A percentile compares a stretch with the other conserved stretches of the same genome.
Conservation (phyloP, 2,888 invertebrate genomes). For the Hipparchia sbordonii region DNA sequence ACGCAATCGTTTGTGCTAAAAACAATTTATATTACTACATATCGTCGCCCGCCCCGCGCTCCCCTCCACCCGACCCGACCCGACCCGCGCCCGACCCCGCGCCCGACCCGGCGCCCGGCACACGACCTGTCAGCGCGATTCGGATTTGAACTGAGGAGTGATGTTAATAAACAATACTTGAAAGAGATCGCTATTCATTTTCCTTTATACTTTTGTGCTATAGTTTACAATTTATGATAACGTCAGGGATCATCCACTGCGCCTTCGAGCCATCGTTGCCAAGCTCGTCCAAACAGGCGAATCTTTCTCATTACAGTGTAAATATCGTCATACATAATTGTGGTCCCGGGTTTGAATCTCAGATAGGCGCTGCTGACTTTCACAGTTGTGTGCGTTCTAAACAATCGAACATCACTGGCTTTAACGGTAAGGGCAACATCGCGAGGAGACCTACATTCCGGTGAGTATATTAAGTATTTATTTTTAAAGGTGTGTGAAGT, state of each 20-base stretch:
- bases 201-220: constrained; percentile 1
- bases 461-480: too few relatives aligned
- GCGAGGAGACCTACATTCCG: too few relatives aligned
- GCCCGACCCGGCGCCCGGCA: not conserved
- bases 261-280: not conserved
- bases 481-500: too few relatives aligned
- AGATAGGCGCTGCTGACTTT: too few relatives aligned
- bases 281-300: too few relatives aligned
- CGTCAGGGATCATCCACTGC: not conserved
- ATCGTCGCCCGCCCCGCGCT: constrained; percentile 19
- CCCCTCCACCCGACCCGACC: not conserved
- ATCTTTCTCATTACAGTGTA: too few relatives aligned
- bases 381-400: too few relatives aligned
- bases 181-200: not conserved
- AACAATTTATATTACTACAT: constrained; percentile 26
- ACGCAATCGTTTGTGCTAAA: constrained; percentile 24
- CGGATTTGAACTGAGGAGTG: not conserved
- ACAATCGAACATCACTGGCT: too few relatives aligned
- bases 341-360: too few relatives aligned
- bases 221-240: not conserved
- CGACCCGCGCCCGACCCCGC: not conserved
- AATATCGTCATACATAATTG: too few relatives aligned
- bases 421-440: too few relatives aligned
- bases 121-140: constrained; percentile 9
- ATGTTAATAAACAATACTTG: constrained; percentile 8